Conservation (phyloP, 2,888 invertebrate genomes). For the Myathropa florea region DNA sequence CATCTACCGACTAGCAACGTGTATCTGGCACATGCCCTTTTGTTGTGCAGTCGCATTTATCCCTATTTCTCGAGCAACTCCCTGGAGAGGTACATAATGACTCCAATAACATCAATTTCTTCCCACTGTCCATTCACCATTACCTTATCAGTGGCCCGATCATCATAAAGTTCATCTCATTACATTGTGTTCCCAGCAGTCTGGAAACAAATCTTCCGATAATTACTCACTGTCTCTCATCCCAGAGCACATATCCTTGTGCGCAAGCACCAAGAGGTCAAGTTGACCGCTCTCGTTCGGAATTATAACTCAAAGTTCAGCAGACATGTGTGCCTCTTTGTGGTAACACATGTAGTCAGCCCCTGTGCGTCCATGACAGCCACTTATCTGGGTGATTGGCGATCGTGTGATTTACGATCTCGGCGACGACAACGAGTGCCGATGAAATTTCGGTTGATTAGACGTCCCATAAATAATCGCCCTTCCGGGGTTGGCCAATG, state of each 20-base stretch:
- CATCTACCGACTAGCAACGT: too few species aligned
- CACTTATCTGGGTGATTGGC: constrained; percentile 64
- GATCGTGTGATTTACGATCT: constrained; percentile 68
- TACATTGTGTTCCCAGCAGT: constrained; percentile 6
- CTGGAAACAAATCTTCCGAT: constrained; percentile 41
- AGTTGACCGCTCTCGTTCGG: neutral
- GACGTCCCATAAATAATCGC: constrained; percentile 58
- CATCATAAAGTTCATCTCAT: constrained; percentile 14
- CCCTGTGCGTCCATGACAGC: constrained; percentile 26
- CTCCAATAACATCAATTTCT: neutral
- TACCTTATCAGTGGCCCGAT: constrained; percentile 10
- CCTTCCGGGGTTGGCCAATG: constrained; percentile 25
- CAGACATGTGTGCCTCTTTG: constrained; percentile 10
- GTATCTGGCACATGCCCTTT: neutral
- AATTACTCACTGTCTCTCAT: constrained; percentile 30
- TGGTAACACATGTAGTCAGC: neutral
- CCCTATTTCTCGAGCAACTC: too few species aligned
- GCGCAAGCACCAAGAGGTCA: constrained; percentile 11
- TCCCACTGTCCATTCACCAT: neutral
- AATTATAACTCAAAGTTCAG: constrained; percentile 12
- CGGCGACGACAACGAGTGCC: constrained; percentile 36
- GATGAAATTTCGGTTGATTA: constrained; percentile 68
- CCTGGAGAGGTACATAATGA: neutral
- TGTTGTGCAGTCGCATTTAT: neutral
- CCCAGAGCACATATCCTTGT: neutral